Percentiles rank a stretch among this genome's conserved stretches.
Conservation (phyloP, 2,888 invertebrate genomes). For the Hoplodrina ambigua region DNA sequence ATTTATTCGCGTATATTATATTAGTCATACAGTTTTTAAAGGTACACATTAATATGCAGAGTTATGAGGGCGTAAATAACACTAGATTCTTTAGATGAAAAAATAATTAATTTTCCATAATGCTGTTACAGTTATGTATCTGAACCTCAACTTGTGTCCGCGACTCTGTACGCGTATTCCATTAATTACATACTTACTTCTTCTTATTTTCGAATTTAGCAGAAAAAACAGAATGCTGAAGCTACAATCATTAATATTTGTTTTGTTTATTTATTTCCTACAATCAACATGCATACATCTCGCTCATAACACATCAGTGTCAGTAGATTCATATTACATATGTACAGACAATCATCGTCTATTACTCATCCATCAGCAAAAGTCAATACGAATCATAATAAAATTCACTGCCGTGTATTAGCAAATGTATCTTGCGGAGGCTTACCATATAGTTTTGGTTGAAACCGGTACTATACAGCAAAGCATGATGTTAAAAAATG, state of each 20-base stretch:
- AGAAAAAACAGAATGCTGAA: neutral
- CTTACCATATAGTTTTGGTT: conserved; percentile 11
- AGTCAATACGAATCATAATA: conserved; percentile 6
- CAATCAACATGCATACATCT: neutral
- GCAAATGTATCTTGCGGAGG: neutral
- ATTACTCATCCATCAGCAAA: neutral
- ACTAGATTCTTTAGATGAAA: neutral
- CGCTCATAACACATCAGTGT: neutral
- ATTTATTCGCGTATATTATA: neutral
- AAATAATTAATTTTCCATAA: conserved; percentile 2
- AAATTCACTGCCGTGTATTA: neutral
- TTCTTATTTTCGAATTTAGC: neutral
- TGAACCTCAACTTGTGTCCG: neutral
- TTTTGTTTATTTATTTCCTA: neutral
- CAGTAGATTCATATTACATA: neutral
- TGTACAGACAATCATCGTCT: neutral
- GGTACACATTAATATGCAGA: neutral
- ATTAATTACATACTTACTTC: neutral
- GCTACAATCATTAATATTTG: neutral
- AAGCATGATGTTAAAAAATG: neutral
- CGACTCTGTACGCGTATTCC: neutral
- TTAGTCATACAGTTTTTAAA: neutral
- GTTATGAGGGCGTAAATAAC: neutral
- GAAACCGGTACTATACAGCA: neutral
- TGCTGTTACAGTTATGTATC: neutral